Base-by-base conservation (phyloP, 2,113 vertebrate genomes). In the Mixornis gularis region DNA sequence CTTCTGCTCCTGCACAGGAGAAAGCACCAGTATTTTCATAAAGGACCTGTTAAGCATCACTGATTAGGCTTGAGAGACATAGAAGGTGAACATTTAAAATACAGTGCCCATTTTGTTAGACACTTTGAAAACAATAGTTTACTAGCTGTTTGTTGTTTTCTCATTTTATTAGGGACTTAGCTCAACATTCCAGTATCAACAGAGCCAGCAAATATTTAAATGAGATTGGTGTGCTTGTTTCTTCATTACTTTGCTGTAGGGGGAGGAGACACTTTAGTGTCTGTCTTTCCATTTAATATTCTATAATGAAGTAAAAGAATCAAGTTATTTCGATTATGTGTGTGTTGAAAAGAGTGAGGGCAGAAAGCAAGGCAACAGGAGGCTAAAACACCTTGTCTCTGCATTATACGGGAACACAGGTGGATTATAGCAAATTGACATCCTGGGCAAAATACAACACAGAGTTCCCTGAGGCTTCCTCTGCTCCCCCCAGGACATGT, bases 91-190 rank as follows among this genome's bases (percentile, higher is more conserved):
- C 5, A 6, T 78, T 78, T 76, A 87, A 89, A 95, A 81, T 68
- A 76, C 1, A 5, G 22, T 71, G 49, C 53, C 95, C 53, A 34
- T 93, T 93, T 94, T 92, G 56, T 81, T 74, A 84, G 77, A 56
- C n/a, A 27, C 17, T 76, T 79, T 82, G 79, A 84, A 94, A 95
- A 66, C 53, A 55, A 36, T 60, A n/a, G 34, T 71, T 93, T 93
- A 78, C 62, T 89, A 34, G 36, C 32, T 94, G 53, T 70, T 92
- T 93, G 71, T 76, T 90, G 77, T 80, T 92, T 94, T 93, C 80
- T 87, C 65, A 65, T 81, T 89, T 95, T 84, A 84, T 95, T 94
- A 64, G 62, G 34, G 69, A 52, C 20, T 83, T 83, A 86, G 49
- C 58, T 84, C 62, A 76, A 22, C 0, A 0, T 74, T 87, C 27